Conservation (phyloP, 2,113 vertebrate genomes). For the Salvelinus alpinus region DNA sequence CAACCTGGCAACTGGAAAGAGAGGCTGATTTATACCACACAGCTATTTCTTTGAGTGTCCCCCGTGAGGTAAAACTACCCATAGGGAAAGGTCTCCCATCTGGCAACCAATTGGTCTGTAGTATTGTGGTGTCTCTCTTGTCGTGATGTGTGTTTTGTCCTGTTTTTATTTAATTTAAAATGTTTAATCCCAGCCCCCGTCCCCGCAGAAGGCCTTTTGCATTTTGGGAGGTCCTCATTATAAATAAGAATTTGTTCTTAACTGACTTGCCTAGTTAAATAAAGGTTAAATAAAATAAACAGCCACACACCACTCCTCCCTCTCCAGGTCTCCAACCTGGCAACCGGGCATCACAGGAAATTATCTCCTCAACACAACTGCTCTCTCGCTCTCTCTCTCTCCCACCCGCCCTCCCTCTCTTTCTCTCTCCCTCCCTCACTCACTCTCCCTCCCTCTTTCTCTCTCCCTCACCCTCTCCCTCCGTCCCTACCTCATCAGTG, state of each 20-base stretch:
- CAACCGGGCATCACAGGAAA: not conserved
- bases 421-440: not conserved
- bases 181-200: no score
- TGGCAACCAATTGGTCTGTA: constrained; percentile 14
- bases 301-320: no score
- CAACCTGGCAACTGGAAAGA: not conserved
- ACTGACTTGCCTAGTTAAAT: no score
- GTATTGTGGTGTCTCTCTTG: no score
- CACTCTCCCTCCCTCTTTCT: not conserved
- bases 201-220: no score
- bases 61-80: constrained; percentile 1
- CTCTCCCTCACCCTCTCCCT: not conserved
- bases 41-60: constrained; percentile 13
- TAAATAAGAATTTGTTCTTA: no score
- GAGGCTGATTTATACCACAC: constrained; percentile 38
- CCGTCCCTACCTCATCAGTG: not conserved
- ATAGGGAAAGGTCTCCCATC: constrained; percentile 29
- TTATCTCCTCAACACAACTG: not conserved
- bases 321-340: not conserved
- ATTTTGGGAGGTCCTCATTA: no score
- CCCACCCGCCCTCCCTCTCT: not conserved
- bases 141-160: no score
- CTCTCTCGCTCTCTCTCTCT: constrained; percentile 1
- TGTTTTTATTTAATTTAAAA: no score
- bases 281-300: no score